Base-by-base conservation (phyloP, 2,888 invertebrate species). In the Aethes cnicana region DNA sequence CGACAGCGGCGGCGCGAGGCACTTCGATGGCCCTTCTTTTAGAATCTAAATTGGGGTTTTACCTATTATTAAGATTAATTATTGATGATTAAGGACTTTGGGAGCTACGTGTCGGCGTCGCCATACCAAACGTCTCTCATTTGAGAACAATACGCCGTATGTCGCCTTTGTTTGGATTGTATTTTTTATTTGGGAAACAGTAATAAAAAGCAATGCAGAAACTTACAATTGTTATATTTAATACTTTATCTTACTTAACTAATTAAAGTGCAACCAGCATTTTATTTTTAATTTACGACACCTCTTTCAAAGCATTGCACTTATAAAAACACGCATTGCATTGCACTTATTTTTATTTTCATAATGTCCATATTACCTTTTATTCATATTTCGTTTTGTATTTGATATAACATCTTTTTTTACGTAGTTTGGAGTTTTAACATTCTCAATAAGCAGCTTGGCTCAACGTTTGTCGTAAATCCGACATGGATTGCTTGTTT, bases 1-100 rank as follows among this genome's bases (percentile, higher is more conserved):
- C 79, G 75, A 72, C 79, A 77, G 84, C 82, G 85, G 82, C 80
- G 76, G 77, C 71, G 67, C 72, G 62, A 83, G 84, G 77, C 83
- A 82, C 84, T 85, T 87, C 69, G 73, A 64, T 70, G 72, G 68
- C 57, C 67, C 64, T 58, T 66, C 72, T 66, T 66, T 71, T 74
- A 73, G 88, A 83, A 85, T 88, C 81, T 75, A 79, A 87, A 88
- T 81, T 71, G 71, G 70, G 67, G 67, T 70, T 81, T 87, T 85
- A 84, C 74, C 65, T 73, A 65, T 83, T 84, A 86, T 88, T 87
- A 87, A 88, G 88, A 88, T 89, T 78, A 87, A 86, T 86, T 77
- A 78, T 74, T 64, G 64, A 47, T 68, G 87, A 88, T 88, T n/a
- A n/a, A 86, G 80, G 26, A 72, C 75, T 67, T 70, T 72, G 60